phyloP scores from a whole-genome alignment of 92 coral and sea anemone genomes.

The Paramuricea clavata region DNA sequence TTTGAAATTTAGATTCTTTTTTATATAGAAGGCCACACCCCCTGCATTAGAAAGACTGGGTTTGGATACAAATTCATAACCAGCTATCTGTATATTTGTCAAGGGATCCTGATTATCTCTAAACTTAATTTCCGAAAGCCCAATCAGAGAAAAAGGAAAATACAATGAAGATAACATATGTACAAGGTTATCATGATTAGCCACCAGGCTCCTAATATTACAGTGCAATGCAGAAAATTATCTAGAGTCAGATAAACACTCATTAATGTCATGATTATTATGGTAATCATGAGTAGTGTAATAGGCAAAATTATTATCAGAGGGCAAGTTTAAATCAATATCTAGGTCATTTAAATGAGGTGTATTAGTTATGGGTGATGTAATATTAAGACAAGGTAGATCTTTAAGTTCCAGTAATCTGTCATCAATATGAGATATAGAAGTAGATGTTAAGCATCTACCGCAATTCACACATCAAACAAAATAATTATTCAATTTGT shows the following conservation, averaged over 20 bases:
- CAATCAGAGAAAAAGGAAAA: slow-evolving; percentile 17
- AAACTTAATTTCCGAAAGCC: slow-evolving; percentile 8
- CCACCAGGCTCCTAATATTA: too few relatives aligned
- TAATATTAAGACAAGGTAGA: slow-evolving; percentile 35
- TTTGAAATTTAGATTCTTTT: too few relatives aligned
- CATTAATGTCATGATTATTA: slow-evolving; percentile 6
- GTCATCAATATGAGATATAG: too few relatives aligned
- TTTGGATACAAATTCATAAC: slow-evolving; percentile 66
- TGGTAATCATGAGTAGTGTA: slow-evolving; percentile 42
- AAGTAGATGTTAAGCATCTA: neutral
- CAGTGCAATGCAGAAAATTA: neutral
- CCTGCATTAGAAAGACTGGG: too few relatives aligned
- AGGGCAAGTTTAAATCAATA: slow-evolving; percentile 47
- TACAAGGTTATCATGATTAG: neutral
- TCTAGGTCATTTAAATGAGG: slow-evolving; percentile 41
- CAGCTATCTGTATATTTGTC: slow-evolving; percentile 14
- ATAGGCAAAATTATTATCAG: slow-evolving; percentile 47
- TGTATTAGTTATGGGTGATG: slow-evolving; percentile 17
- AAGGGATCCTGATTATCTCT: neutral
- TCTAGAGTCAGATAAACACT: neutral
- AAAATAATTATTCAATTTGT: neutral
- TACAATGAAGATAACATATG: neutral
- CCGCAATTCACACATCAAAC: neutral
- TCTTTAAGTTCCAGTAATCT: too few relatives aligned
- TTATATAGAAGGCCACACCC: slow-evolving; percentile 64